Base-by-base conservation (phyloP, 2,888 invertebrate genomes). In the Drosophila pseudotalamancana region DNA sequence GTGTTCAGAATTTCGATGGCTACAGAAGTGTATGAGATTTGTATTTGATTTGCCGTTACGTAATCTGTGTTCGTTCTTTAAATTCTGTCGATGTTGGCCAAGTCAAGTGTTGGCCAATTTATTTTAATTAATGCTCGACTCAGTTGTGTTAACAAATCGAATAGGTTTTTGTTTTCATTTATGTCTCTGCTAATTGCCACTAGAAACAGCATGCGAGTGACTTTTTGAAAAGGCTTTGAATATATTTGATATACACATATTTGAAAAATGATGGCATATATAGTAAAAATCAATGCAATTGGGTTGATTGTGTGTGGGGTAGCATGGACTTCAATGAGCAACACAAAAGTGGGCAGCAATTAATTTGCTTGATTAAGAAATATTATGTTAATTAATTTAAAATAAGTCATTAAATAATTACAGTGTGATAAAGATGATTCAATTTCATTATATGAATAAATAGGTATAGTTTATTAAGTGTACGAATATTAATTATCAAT, bases 81-180 rank as follows among this genome's bases (percentile, higher is more conserved):
- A 31, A 8, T 19, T 27, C 43, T 9, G 11, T 32, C 31, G n/a
- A n/a, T n/a, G n/a, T n/a, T 29, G 37, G 16, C 46, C 25, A 46
- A 49, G 40, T 70, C 23, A 18, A 57, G 50, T 45, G 39, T 45
- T 19, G 48, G 65, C 63, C 79, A 86, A 82, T 75, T 79, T 88
- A 69, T 81, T 86, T 81, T 81, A 88, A 81, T 88, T 88, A 82
- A 83, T 67, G 64, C 45, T 48, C 29, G 32, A 35, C 48, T 57
- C 50, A 34, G 29, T 27, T 61, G 42, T 18, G 48, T 37, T 32
- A 56, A 62, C 45, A 48, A 60, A 56, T 68, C 51, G 29, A 19
- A 39, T 55, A 14, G 54, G 68, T 25, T 42, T 53, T 55, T 46
- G 39, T 49, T 48, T 56, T 31, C 35, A 68, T 73, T 54, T 62